A percentile compares a stretch with the other conserved stretches of the same genome.
phyloP scores from a whole-genome alignment of 2,797 vertebrate genomes.

The Anabas testudineus region DNA sequence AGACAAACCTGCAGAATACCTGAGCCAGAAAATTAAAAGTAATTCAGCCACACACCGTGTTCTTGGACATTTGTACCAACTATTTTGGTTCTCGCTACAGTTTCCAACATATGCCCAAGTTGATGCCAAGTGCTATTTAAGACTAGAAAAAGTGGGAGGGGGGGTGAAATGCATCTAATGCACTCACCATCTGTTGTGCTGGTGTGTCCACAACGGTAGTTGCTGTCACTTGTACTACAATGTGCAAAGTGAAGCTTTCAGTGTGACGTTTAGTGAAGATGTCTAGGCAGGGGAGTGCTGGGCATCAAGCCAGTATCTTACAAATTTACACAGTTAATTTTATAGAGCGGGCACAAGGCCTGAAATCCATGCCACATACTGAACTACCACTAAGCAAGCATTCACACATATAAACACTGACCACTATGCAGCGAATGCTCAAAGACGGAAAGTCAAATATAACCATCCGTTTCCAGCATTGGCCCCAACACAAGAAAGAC shows the following conservation, averaged over 20 bases:
- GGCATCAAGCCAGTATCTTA: conserved; percentile 59
- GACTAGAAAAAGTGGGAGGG: neutral
- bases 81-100: conserved; percentile 41
- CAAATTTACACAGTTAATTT: conserved; percentile 64
- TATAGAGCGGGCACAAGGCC: conserved; percentile 45
- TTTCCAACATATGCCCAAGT: conserved; percentile 45
- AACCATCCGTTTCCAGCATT: neutral
- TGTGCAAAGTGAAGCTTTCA: conserved; percentile 56
- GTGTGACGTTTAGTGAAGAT: conserved; percentile 58
- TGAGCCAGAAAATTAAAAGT: conserved; percentile 52
- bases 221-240: conserved; percentile 25
- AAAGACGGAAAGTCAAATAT: conserved; percentile 5
- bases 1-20: conserved; percentile 57
- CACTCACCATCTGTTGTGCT: conserved; percentile 67
- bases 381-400: conserved; percentile 9
- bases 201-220: conserved; percentile 6
- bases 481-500: conserved; percentile 5
- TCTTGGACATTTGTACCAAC: conserved; percentile 18
- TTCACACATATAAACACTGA: conserved; percentile 15
- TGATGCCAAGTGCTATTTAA: conserved; percentile 48
- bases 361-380: conserved; percentile 46
- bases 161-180: conserved; percentile 54
- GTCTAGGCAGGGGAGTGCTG: conserved; percentile 52
- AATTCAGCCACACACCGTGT: conserved; percentile 27
- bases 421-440: neutral